Percentiles rank a stretch among this genome's conserved stretches.
Conservation (phyloP, 2,113 vertebrate genomes). For the Forbesichthys papilliferus region DNA sequence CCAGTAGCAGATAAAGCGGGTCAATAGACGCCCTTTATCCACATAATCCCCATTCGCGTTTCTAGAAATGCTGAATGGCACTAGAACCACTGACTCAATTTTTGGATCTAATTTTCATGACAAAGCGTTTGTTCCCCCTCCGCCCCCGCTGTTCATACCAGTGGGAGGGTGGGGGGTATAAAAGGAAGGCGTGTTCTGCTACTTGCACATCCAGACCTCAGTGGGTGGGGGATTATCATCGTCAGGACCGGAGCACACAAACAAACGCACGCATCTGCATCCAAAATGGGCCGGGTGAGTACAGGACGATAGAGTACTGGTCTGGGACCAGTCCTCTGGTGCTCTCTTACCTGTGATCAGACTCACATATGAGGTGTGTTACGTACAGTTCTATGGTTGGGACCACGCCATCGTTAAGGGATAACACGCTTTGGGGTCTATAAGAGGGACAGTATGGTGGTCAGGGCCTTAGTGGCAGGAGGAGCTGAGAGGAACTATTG, state of each 20-base stretch:
- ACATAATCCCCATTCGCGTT: conserved; percentile 88
- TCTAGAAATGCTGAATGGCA: conserved; percentile 89
- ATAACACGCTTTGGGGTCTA: too few species aligned
- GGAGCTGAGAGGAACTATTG: too few species aligned
- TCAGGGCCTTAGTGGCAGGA: too few species aligned
- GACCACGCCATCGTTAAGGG: too few species aligned
- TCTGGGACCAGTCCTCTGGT: too few species aligned
- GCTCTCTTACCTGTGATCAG: too few species aligned
- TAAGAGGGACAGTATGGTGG: too few species aligned
- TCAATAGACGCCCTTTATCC: conserved; percentile 79
- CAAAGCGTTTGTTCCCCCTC: conserved; percentile 84
- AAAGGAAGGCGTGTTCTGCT: conserved; percentile 69
- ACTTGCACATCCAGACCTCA: conserved; percentile 60
- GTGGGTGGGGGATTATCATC: conserved; percentile 31
- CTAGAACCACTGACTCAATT: conserved; percentile 95
- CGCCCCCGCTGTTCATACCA: conserved; percentile 67
- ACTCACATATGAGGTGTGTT: too few species aligned
- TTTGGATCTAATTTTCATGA: conserved; percentile 97
- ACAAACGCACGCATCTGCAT: background rate
- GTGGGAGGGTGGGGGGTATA: conserved; percentile 77
- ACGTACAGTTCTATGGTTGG: too few species aligned
- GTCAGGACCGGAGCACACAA: conserved; percentile 28
- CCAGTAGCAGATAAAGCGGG: conserved; percentile 64
- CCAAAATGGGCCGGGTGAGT: conserved; percentile 79
- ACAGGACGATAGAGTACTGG: background rate